phyloP scores from a whole-genome alignment of 1,140 invertebrate species.

The Lutraria rhynchaena region DNA sequence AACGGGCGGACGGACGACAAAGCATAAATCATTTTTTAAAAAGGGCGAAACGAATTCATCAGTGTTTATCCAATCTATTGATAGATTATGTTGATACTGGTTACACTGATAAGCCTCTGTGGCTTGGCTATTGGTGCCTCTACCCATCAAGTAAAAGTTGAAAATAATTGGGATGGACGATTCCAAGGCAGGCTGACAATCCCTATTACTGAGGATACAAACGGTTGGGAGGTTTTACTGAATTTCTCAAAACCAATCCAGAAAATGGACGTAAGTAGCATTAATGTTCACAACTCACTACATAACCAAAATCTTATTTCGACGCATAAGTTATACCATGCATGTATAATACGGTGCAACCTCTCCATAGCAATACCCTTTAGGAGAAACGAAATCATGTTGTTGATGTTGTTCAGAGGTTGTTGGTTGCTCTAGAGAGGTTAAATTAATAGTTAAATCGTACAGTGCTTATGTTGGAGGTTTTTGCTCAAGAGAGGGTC shows the following conservation, averaged over 20 bases:
- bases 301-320: background rate
- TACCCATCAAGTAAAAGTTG: conserved; percentile 19
- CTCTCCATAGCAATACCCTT: too few relatives aligned
- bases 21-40: too few relatives aligned
- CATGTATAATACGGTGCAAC: background rate
- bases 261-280: conserved; percentile 69
- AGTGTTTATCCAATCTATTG: too few relatives aligned
- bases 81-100: background rate
- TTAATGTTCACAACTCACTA: too few relatives aligned
- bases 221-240: conserved; percentile 65
- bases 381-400: too few relatives aligned
- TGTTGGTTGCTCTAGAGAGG: background rate
- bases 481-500: too few relatives aligned
- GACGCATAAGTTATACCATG: background rate
- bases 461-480: too few relatives aligned
- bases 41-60: too few relatives aligned
- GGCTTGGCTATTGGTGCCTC: background rate
- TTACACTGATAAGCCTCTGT: conserved; percentile 12
- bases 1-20: too few relatives aligned
- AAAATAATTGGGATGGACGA: conserved; percentile 62
- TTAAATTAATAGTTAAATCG: too few relatives aligned
- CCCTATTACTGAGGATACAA: conserved; percentile 56
- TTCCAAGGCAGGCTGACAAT: conserved; percentile 65
- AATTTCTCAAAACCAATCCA: conserved; percentile 61
- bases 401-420: background rate